Conservation (phyloP, 2,113 vertebrate genomes). For the Oreotrochilus melanogaster region DNA sequence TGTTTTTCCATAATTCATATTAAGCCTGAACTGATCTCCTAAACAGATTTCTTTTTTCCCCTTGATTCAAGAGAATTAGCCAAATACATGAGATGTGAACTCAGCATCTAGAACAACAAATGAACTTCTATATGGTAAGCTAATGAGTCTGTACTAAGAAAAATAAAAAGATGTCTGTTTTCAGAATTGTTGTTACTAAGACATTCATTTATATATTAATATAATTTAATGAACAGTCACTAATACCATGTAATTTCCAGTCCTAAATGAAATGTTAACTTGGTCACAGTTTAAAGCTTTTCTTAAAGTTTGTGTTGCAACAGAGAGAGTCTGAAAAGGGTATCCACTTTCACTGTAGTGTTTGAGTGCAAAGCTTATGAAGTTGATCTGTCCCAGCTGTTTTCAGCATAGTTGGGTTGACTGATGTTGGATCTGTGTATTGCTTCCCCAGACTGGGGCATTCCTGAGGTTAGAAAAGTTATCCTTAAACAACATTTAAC, state of each 20-base stretch:
- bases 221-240: background rate
- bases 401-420: background rate
- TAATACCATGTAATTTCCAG: background rate
- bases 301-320: background rate
- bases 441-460: background rate
- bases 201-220: background rate
- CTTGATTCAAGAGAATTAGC: background rate
- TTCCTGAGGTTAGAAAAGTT: background rate
- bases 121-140: background rate
- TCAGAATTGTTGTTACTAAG: background rate
- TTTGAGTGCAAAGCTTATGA: background rate
- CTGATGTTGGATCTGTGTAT: background rate
- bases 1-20: background rate
- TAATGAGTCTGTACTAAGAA: background rate
- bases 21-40: background rate
- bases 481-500: background rate
- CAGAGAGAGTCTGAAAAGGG: background rate
- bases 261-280: background rate
- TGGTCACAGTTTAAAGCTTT: background rate
- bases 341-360: background rate
- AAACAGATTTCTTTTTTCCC: background rate
- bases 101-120: background rate
- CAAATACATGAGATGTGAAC: background rate
- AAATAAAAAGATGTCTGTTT: background rate
- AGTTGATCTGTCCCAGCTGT: background rate